A percentile compares a stretch with the other conserved stretches of the same genome.
phyloP scores from a whole-genome alignment of 2,888 invertebrate species.

The Archips crataeganus region DNA sequence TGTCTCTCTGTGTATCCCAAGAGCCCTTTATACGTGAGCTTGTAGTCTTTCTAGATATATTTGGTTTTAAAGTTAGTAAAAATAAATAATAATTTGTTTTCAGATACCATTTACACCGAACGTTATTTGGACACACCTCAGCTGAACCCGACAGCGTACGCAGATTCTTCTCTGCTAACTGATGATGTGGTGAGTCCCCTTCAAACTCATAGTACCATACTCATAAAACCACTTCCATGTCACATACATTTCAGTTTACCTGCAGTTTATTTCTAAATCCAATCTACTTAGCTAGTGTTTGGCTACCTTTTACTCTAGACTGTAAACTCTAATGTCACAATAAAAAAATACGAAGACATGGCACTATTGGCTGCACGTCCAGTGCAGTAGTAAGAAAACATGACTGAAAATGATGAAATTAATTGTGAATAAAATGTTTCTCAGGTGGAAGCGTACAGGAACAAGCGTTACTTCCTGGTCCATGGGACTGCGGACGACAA shows the following conservation, averaged over 20 bases:
- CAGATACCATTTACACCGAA: conserved; percentile 99
- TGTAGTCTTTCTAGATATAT: no score
- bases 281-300: no score
- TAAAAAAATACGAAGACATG: background rate
- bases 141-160: conserved; percentile 92
- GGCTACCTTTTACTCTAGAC: no score
- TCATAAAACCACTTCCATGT: no score
- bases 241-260: no score
- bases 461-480: conserved; percentile 94
- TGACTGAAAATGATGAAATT: background rate
- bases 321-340: no score
- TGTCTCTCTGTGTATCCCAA: no score
- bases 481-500: conserved; percentile 98
- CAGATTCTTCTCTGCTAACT: conserved; percentile 90
- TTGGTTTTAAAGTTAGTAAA: no score
- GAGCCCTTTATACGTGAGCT: no score
- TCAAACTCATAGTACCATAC: background rate
- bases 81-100: conserved; percentile 43
- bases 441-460: conserved; percentile 76
- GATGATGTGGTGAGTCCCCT: conserved; percentile 71
- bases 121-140: conserved; percentile 96
- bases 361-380: no score
- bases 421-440: background rate
- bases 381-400: no score
- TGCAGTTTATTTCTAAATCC: no score